Evolutionary conservation across 2,113 vertebrate species (phyloP), one percentile per base, ranked within the genome.

Genomic region (Thamnophis sirtalis): DNA sequence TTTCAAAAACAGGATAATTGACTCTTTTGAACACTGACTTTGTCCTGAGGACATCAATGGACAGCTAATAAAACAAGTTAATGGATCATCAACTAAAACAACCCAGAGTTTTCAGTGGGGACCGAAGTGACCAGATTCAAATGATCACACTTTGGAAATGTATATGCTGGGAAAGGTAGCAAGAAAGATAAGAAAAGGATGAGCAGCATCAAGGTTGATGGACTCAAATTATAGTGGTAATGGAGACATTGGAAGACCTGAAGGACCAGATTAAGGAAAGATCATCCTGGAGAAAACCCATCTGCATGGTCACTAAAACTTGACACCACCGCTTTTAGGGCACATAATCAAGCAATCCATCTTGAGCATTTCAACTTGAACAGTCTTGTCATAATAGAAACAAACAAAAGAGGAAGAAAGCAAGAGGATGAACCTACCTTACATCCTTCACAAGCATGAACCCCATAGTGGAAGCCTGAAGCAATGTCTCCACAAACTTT

Each of bases 361-460:
- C 56, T n/a, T 91, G 17, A 86, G 38, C 4, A 24, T 33, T 85
- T 91, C 21, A 87, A 86, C 9, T 48, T 91, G 55, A 55, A 58
- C 17, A n/a, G 53, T n/a, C 11, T 15, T 86, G 26, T 60, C 17
- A 86, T 28, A 91, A 17, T 24, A 33, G 22, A 15, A 60, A 38
- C 9, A 26, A 56, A 54, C 38, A 26, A 85, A 26, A 58, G 24
- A 48, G 55, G 13, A 38, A 43, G 24, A 13, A 48, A 63, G 58
- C 33, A 80, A n/a, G 19, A 60, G 15, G 2, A 84, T 19, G 84
- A 93, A 97, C 49, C 90, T 91, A 98, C 98, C 98, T 98, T 98
- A 96, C 98, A 98, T 91, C 98, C 98, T 93, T 98, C 98, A 56
- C 98, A 98, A 94, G 98, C 98, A 1, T 98, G 98, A 73, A 98